Conservation (phyloP, 2,113 vertebrate species). For the Gracilinanus agilis region DNA sequence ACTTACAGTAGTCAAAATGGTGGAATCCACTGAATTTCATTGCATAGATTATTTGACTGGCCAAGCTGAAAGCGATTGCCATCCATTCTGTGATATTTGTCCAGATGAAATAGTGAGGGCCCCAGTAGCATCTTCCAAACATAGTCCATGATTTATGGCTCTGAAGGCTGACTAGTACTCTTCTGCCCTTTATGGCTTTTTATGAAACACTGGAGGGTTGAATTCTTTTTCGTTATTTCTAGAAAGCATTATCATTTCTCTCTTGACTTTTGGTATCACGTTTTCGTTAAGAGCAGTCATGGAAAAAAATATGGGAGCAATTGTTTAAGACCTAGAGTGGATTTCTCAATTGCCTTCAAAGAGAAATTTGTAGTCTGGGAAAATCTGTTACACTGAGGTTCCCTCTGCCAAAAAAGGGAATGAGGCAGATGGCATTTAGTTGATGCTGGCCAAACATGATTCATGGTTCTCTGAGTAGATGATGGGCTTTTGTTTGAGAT, state of each 20-base stretch:
- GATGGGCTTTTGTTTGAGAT: conserved; percentile 76
- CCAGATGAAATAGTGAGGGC: not conserved
- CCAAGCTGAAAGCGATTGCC: not conserved
- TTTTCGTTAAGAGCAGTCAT: conserved; percentile 44
- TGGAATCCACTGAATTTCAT: not conserved
- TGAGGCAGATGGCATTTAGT: conserved; percentile 76
- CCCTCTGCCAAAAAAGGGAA: conserved; percentile 67
- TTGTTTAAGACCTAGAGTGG: conserved; percentile 71
- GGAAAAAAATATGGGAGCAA: conserved; percentile 28
- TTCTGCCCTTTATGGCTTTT: not conserved
- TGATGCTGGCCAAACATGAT: conserved; percentile 79
- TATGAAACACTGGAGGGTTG: conserved; percentile 9
- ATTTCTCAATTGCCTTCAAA: conserved; percentile 67
- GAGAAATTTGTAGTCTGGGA: conserved; percentile 73
- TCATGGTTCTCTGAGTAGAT: conserved; percentile 74
- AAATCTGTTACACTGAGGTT: conserved; percentile 69
- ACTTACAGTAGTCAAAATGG: conserved; percentile 17
- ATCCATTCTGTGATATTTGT: not conserved
- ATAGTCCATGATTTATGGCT: not conserved
- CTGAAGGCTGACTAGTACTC: not conserved
- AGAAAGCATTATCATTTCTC: conserved; percentile 41
- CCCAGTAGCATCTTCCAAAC: not conserved
- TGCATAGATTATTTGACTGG: not conserved
- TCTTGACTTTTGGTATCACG: not conserved
- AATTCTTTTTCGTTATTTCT: conserved; percentile 26